phyloP scores from a whole-genome alignment of 2,113 vertebrate genomes.

The Sylvietta virens region DNA sequence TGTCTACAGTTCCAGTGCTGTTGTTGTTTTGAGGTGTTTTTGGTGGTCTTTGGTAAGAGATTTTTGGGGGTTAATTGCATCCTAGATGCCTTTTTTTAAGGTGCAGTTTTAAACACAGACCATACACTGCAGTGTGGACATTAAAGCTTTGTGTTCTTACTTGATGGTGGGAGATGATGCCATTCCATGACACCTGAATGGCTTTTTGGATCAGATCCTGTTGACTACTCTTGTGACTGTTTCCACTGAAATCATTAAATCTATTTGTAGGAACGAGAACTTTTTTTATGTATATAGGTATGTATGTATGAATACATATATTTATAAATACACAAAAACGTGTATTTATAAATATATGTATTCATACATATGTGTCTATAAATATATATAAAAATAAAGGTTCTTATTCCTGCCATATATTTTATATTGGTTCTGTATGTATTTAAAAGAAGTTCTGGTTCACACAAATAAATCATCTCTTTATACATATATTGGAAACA shows the following conservation, averaged over 20 bases:
- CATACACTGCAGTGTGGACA: not conserved
- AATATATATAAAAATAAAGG: not conserved
- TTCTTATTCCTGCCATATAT: not conserved
- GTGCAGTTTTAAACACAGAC: not conserved
- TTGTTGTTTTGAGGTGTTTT: not conserved
- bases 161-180: not conserved
- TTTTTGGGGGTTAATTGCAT: not conserved
- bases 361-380: not conserved
- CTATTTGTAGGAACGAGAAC: not conserved
- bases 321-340: not conserved
- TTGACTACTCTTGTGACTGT: not conserved
- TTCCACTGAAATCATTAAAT: not conserved
- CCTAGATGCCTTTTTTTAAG: not conserved
- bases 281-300: not conserved
- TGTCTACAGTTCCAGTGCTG: not conserved
- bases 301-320: not conserved
- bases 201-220: not conserved
- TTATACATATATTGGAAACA: not conserved
- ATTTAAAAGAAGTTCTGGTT: not conserved
- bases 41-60: not conserved
- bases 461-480: not conserved
- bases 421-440: not conserved
- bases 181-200: not conserved
- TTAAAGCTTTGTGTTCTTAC: not conserved
- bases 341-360: not conserved